Conservation (phyloP, 2,113 vertebrate species). For the Marcusenius ussheri region DNA sequence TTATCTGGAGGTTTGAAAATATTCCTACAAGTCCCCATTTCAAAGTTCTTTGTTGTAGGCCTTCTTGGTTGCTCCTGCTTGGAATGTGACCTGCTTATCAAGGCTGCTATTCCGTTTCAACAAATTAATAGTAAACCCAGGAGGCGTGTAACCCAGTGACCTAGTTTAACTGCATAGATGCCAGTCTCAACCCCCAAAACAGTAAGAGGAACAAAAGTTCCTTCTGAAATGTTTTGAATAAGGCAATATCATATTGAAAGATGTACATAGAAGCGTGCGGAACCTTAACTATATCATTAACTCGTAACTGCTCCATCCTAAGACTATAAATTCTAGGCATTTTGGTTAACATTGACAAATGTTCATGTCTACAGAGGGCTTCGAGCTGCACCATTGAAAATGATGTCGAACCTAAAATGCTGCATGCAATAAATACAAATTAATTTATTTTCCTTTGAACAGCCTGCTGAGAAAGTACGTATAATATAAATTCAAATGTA, state of each 20-base stretch:
- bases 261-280: not conserved
- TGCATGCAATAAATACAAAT: not conserved
- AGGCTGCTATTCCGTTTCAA: not conserved
- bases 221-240: not conserved
- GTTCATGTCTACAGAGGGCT: not conserved
- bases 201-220: not conserved
- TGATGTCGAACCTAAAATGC: not conserved
- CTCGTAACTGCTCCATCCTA: not conserved
- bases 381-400: not conserved
- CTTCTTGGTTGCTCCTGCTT: not conserved
- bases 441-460: not conserved
- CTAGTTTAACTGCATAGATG: not conserved
- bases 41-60: not conserved
- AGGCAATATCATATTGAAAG: not conserved
- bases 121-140: constrained; percentile 4
- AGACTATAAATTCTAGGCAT: not conserved
- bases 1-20: not conserved
- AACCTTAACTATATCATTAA: not conserved
- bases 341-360: not conserved
- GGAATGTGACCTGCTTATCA: constrained; percentile 6
- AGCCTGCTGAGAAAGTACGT: not conserved
- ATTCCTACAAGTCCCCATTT: not conserved
- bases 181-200: not conserved
- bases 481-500: not conserved
- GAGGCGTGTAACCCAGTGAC: not conserved